Conservation (phyloP, 2,888 invertebrate genomes). For the Sabatieria punctata region DNA sequence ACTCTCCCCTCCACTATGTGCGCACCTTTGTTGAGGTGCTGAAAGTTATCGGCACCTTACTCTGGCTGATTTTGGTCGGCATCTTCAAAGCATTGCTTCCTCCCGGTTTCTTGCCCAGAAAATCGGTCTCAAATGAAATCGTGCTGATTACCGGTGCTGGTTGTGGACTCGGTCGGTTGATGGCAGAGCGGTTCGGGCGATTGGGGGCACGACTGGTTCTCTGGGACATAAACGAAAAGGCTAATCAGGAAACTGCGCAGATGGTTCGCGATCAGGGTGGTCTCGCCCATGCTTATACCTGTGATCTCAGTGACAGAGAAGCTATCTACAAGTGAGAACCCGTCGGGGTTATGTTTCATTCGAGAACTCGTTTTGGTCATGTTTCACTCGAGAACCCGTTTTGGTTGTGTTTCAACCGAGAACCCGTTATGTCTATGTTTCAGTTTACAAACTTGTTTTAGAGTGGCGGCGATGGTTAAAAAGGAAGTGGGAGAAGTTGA, state of each 20-base stretch:
- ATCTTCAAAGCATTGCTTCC: no score
- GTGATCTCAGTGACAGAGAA: constrained; percentile 61
- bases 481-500: constrained; percentile 62
- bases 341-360: no score
- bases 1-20: no score
- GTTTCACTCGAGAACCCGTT: no score
- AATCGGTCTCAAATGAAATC: constrained; percentile 55
- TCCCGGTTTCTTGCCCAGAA: no score
- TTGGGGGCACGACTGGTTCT: constrained; percentile 51
- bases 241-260: constrained; percentile 59
- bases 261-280: constrained; percentile 38
- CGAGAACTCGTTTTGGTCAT: no score
- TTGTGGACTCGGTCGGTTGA: constrained; percentile 62
- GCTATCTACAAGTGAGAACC: constrained; percentile 50
- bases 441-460: no score
- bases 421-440: no score
- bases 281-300: constrained; percentile 54
- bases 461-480: constrained; percentile 49
- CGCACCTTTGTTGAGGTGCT: no score
- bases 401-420: no score
- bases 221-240: constrained; percentile 71
- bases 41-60: no score
- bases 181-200: constrained; percentile 39
- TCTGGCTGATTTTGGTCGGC: no score
- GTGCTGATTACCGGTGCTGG: constrained; percentile 75